Conservation (phyloP, 2,888 invertebrate species). For the Aphidius colemani region DNA sequence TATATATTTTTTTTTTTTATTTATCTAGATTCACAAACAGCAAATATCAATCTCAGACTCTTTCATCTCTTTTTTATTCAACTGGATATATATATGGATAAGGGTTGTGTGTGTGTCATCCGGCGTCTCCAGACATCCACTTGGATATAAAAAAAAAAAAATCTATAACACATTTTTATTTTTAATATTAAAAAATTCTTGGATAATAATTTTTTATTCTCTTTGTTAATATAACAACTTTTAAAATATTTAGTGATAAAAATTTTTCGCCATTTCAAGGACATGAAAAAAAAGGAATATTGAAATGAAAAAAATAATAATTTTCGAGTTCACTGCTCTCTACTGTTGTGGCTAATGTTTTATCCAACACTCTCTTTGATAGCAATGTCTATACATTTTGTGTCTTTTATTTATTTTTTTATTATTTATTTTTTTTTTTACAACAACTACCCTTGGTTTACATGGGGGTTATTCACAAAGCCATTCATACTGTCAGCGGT, state of each 20-base stretch:
- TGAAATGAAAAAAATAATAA: neutral
- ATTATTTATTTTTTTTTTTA: neutral
- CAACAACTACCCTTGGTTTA: neutral
- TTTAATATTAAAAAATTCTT: too few species aligned
- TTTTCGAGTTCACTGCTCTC: neutral
- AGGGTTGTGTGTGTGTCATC: too few species aligned
- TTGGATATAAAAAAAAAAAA: too few species aligned
- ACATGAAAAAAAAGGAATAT: neutral
- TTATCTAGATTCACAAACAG: constrained; percentile 16
- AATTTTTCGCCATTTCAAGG: constrained; percentile 11
- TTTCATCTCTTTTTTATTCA: neutral
- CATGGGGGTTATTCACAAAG: neutral
- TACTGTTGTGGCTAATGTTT: neutral
- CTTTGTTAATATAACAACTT: too few species aligned
- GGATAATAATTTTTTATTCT: too few species aligned
- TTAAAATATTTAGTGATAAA: neutral
- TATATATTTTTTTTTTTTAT: constrained; percentile 1
- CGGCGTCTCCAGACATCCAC: too few species aligned
- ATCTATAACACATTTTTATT: too few species aligned
- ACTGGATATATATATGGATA: neutral
- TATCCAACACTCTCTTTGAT: neutral
- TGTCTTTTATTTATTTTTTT: neutral
- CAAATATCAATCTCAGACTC: constrained; percentile 32
- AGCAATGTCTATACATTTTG: neutral
- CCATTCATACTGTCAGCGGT: neutral